Evolutionary conservation across 2,888 invertebrate species (phyloP), one percentile per base, ranked within the genome.

Genomic region (Gasteruption jaculator): DNA sequence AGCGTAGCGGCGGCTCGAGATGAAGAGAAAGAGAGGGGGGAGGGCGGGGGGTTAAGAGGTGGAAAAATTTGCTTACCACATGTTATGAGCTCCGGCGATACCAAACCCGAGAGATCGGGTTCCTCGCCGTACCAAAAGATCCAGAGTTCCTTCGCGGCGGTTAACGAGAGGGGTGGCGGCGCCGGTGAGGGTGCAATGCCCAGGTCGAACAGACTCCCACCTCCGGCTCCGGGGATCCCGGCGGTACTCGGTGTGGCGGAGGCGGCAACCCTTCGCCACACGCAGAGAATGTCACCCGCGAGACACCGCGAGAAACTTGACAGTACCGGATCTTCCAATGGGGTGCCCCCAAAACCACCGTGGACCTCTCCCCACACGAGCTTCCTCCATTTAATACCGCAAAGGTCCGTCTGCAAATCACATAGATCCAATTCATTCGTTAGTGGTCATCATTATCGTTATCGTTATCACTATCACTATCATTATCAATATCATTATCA

Each of bases 51-150:
- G 19, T 12, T 5, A 33, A 20, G 18, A 8, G 20, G n/a, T 16
- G 11, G 5, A 38, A 19, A 36, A 27, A 27, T 27, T n/a, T n/a
- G n/a, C 86, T 85, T 74, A 94, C 94, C 92, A 71, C 83, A 81
- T 53, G 81, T 79, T 66, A 89, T 83, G 54, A 94, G 81, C 69
- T 93, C 91, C 10, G 86, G 83, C 46, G 88, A 84, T 58, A 92
- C 86, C 62, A 92, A 78, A 46, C 86, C 85, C 62, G 80, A 82
- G 52, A 93, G 80, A 74, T 92, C 91, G 42, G 93, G 93, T 73
- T 93, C 92, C 72, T 95, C 94, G 65, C 95, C 95, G 76, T 97
- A 99, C 97, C 97, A 99, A 78, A 99, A 99, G 73, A 99, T 90
- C 97, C 97, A 99, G 48, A 99, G 81, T 74, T 99, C 97, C 77